These are phyloP conservation scores for Mesochorus sp. DNA, from an alignment of 2,888 invertebrate species.

Conservation along the genomic window DNA sequence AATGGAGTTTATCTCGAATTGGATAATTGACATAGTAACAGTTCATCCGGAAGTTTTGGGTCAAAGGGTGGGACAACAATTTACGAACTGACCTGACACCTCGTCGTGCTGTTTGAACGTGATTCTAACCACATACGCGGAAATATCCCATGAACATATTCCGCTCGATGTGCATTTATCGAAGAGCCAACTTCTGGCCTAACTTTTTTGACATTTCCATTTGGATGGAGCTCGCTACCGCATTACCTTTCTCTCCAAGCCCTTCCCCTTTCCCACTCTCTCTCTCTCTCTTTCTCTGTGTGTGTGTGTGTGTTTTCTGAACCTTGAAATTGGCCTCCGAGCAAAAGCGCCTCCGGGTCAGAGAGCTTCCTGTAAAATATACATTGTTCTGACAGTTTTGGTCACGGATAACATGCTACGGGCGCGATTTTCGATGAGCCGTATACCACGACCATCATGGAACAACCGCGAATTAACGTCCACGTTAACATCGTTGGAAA, in stretches of 20 bases:
- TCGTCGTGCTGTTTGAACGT: too few relatives aligned
- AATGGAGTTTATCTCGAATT: too few relatives aligned
- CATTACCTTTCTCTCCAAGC: too few relatives aligned
- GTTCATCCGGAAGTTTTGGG: too few relatives aligned
- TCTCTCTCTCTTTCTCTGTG: not conserved
- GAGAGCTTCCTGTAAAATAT: not conserved
- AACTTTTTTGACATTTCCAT: conserved; percentile 56
- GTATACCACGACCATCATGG: conserved; percentile 61
- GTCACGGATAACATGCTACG: not conserved
- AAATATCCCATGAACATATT: not conserved
- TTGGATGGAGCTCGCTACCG: not conserved
- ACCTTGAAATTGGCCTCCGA: conserved; percentile 27
- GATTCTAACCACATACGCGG: too few relatives aligned
- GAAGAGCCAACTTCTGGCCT: conserved; percentile 25
- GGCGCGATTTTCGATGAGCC: not conserved
- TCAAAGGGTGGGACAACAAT: too few relatives aligned
- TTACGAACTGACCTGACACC: too few relatives aligned
- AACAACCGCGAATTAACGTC: conserved; percentile 57
- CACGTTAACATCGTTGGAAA: conserved; percentile 68
- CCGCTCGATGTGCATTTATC: conserved; percentile 35
- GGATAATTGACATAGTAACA: too few relatives aligned
- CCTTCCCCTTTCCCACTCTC: too few relatives aligned
- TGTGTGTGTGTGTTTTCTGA: not conserved
- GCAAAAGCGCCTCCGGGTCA: not conserved
- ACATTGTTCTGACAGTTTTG: conserved; percentile 13